A percentile compares a stretch with the other conserved stretches of the same genome.
Evolutionary conservation across 2,797 vertebrate genomes (phyloP).

Genomic region (Chromis chromis): DNA sequence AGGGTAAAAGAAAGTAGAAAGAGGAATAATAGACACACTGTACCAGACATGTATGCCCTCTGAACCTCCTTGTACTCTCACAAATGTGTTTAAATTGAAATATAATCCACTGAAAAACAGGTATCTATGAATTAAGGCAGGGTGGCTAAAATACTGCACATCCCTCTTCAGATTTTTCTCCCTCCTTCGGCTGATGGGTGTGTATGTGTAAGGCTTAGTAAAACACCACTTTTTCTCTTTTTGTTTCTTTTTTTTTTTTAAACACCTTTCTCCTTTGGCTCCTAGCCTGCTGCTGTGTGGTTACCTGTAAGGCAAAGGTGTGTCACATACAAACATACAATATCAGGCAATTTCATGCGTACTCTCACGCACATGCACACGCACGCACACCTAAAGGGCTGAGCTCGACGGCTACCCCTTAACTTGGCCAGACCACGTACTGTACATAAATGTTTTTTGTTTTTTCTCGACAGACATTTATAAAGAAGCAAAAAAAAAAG

Average conservation of each 20-base stretch:
- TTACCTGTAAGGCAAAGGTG: constrained; percentile 84
- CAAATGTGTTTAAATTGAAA: constrained; percentile 41
- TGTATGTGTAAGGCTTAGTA: constrained; percentile 78
- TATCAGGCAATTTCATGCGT: constrained; percentile 74
- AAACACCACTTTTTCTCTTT: constrained; percentile 55
- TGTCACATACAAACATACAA: constrained; percentile 76
- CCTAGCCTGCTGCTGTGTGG: constrained; percentile 79
- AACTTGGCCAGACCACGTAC: constrained; percentile 76
- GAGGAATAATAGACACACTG: constrained; percentile 45
- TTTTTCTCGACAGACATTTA: constrained; percentile 42
- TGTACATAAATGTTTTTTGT: constrained; percentile 56
- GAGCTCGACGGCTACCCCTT: constrained; percentile 63
- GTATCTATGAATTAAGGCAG: constrained; percentile 80
- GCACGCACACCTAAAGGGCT: constrained; percentile 75
- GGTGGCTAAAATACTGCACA: constrained; percentile 77
- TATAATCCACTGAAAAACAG: constrained; percentile 50
- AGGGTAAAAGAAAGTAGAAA: constrained; percentile 31
- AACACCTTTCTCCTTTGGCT: constrained; percentile 76
- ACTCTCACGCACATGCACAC: constrained; percentile 68
- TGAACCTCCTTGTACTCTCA: constrained; percentile 31
- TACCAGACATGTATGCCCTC: constrained; percentile 48
- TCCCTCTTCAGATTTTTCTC: constrained; percentile 59
- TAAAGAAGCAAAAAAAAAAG: constrained; percentile 39
- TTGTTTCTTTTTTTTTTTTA: not conserved
- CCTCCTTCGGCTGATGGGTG: constrained; percentile 57